Base-by-base conservation (phyloP, 2,797 vertebrate species). In the Leucoraja ocellata region DNA sequence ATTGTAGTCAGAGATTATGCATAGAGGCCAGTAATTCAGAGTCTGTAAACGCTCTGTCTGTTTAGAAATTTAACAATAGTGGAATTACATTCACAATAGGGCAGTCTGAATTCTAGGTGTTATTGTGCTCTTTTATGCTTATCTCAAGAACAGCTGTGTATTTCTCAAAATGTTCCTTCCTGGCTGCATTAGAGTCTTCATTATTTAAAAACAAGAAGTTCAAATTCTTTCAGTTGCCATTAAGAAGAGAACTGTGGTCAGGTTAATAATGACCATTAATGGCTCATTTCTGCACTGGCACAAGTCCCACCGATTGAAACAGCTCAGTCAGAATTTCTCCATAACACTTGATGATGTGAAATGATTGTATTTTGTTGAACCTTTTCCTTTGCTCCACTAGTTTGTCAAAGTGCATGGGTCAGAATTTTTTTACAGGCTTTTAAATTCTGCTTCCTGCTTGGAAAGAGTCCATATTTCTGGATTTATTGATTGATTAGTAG, bases 121-220 rank as follows among this genome's bases (percentile, higher is more conserved):
- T 21, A 73, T 74, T 91, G 65, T 73, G 68, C 18, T 76, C 84
- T 92, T 74, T 76, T 74, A 71, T 76, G 13, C 4, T 71, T 92
- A 39, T 74, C 36, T 92, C 46, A 76, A 39, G 54, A 54, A 92
- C 39, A 76, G 4, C 36, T 54, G 90, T 76, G 90, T 25, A 92
- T n/a, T 74, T 92, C 39, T 92, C 25, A 74, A 46, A 74, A n/a
- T 76, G 68, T 92, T 74, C 71, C 6, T 92, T 10, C 68, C 68
- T 58, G 46, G 46, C 36, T 92, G 68, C 68, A 74, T 91, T 74
- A 54, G 68, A 91, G 4, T 14, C 39, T 54, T 58, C 23, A n/a
- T 92, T 92, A 92, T 92, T 28, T 92, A 36, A 92, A 58, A 92
- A 73, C 23, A 39, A 91, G 32, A 92, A 76, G 90, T 28, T 92